Evolutionary conservation across 1,140 invertebrate species (phyloP).

Genomic region (Drosophila serrata): DNA sequence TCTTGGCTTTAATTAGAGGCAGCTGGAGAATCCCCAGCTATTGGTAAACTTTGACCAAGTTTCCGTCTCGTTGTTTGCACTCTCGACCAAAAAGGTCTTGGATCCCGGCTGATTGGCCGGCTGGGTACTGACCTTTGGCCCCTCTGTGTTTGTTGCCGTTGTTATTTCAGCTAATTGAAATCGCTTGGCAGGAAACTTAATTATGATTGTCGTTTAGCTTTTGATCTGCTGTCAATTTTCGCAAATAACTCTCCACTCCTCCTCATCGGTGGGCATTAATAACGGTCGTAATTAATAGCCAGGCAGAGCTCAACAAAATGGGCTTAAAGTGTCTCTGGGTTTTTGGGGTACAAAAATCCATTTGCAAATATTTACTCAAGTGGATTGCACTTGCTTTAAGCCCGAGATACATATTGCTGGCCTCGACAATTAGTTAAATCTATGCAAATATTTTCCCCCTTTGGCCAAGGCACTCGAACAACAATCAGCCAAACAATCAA

Average conservation of each 20-base stretch:
- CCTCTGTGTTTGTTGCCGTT: conserved; percentile 29
- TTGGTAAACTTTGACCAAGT: conserved; percentile 71
- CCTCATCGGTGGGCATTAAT: neutral
- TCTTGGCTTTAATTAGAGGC: conserved; percentile 70
- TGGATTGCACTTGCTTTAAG: conserved; percentile 39
- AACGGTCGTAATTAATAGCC: conserved; percentile 16
- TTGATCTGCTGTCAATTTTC: conserved; percentile 41
- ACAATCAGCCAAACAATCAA: conserved; percentile 38
- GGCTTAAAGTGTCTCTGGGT: conserved; percentile 9
- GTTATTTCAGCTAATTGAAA: conserved; percentile 73
- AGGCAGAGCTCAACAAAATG: neutral
- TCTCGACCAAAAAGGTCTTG: conserved; percentile 36
- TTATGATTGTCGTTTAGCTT: conserved; percentile 62
- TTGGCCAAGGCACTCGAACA: conserved; percentile 35
- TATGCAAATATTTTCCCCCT: conserved; percentile 51
- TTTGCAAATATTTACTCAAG: conserved; percentile 46
- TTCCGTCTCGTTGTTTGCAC: conserved; percentile 45
- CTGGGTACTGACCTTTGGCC: conserved; percentile 15
- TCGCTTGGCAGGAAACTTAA: conserved; percentile 65
- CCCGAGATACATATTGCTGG: conserved; percentile 5
- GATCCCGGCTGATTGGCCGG: conserved; percentile 6
- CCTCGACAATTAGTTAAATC: conserved; percentile 58
- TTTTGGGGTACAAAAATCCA: conserved; percentile 17
- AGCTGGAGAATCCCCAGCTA: conserved; percentile 53
- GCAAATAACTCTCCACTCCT: neutral